Evolutionary conservation across 30 jellyfish, hydroid and myxozoan genomes (phyloP).

Genomic region (Hydra vulgaris): DNA sequence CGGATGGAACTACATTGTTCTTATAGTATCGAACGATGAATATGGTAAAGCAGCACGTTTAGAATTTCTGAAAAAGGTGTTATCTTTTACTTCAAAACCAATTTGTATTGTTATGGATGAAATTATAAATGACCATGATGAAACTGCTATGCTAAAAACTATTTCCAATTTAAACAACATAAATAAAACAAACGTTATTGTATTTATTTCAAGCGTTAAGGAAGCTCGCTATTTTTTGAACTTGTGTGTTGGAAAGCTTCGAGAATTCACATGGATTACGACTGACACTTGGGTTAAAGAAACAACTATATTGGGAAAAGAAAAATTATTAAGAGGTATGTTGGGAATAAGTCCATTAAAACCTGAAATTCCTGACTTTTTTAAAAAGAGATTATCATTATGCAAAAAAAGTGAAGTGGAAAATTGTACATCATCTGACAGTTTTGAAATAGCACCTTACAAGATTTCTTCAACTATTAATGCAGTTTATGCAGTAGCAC

Average conservation of each 20-base stretch:
- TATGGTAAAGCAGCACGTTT: constrained; percentile 77
- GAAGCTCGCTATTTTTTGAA: constrained; percentile 13
- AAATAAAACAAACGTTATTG: constrained; percentile 31
- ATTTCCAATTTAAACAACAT: constrained; percentile 16
- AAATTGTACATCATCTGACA: constrained; percentile 18
- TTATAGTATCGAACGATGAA: constrained; percentile 65
- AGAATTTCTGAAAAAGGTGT: constrained; percentile 32
- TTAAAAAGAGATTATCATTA: constrained; percentile 1
- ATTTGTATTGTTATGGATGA: constrained; percentile 66
- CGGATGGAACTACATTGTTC: constrained; percentile 56
- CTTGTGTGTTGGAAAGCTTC: constrained; percentile 7
- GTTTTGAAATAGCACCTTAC: constrained; percentile 38
- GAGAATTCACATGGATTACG: constrained; percentile 41
- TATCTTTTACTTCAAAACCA: neutral
- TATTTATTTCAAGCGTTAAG: constrained; percentile 21
- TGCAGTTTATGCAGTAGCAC: constrained; percentile 86
- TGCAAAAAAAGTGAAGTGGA: constrained; percentile 16
- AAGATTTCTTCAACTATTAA: constrained; percentile 41
- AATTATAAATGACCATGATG: constrained; percentile 18
- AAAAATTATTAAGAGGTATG: constrained; percentile 32
- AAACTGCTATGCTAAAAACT: neutral
- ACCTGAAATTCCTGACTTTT: constrained; percentile 25
- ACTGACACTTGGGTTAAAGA: constrained; percentile 60
- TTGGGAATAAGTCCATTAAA: constrained; percentile 55
- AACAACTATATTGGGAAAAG: constrained; percentile 9